These are phyloP conservation scores for Nannoperca obscura DNA, from an alignment of 2,797 vertebrate genomes.

Conservation along the genomic window DNA sequence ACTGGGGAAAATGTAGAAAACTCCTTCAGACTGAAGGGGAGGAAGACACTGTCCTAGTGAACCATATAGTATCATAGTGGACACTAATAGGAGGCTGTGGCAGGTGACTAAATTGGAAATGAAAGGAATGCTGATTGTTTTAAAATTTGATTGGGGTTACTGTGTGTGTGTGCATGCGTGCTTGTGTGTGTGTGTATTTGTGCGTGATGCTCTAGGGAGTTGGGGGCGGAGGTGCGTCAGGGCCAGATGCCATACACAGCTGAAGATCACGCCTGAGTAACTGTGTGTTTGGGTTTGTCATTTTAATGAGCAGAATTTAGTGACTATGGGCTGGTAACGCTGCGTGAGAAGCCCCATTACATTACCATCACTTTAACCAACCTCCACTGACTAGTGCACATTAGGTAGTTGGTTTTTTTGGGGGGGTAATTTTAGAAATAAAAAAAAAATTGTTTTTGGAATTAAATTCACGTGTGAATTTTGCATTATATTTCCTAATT, in stretches of 20 bases:
- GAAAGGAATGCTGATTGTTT: slow-evolving; percentile 89
- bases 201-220: slow-evolving; percentile 68
- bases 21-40: slow-evolving; percentile 75
- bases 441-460: slow-evolving; percentile 16
- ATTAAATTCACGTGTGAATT: slow-evolving; percentile 12
- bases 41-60: slow-evolving; percentile 69
- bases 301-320: slow-evolving; percentile 91
- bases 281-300: slow-evolving; percentile 89
- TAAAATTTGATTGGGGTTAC: slow-evolving; percentile 83
- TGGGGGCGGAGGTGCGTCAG: slow-evolving; percentile 79
- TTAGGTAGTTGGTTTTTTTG: slow-evolving; percentile 30
- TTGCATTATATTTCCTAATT: background rate
- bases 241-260: slow-evolving; percentile 89
- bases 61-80: slow-evolving; percentile 82
- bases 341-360: slow-evolving; percentile 85
- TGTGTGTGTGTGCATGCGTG: slow-evolving; percentile 38
- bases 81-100: slow-evolving; percentile 85
- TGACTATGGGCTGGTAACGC: slow-evolving; percentile 85
- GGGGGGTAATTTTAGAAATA: slow-evolving; percentile 28
- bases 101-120: slow-evolving; percentile 88
- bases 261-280: slow-evolving; percentile 88
- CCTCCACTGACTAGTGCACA: slow-evolving; percentile 63
- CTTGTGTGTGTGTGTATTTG: slow-evolving; percentile 30
- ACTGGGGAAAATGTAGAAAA: slow-evolving; percentile 85
- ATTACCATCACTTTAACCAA: slow-evolving; percentile 84